phyloP scores from a whole-genome alignment of 2,797 vertebrate species.

The Cetoscarus ocellatus region DNA sequence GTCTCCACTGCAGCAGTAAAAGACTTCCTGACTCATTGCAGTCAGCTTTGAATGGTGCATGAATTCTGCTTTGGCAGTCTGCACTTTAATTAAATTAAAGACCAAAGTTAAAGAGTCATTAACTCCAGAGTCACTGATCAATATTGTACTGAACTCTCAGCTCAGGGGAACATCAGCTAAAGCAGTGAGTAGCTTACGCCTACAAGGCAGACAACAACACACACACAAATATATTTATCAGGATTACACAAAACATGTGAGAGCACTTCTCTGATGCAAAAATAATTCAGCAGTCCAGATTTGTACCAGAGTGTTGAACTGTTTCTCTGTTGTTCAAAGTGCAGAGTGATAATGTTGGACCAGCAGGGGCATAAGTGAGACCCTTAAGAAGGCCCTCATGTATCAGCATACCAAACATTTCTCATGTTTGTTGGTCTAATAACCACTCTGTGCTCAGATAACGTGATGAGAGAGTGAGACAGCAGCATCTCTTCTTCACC shows the following conservation, averaged over 20 bases:
- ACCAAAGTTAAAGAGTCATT: not conserved
- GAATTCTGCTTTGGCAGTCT: not conserved
- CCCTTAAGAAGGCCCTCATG: not conserved
- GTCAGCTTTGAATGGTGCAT: not conserved
- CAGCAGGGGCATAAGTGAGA: conserved; percentile 1
- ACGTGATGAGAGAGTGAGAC: too few species aligned
- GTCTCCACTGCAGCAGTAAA: not conserved
- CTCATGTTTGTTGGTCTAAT: not conserved
- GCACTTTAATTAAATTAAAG: conserved; percentile 11
- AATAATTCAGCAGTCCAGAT: not conserved
- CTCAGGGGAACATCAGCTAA: conserved; percentile 16
- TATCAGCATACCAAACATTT: conserved; percentile 2
- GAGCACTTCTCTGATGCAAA: conserved; percentile 10
- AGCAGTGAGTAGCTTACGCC: conserved; percentile 8
- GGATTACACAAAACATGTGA: not conserved
- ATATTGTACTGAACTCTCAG: conserved; percentile 18
- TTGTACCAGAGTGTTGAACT: not conserved
- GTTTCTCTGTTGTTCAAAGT: not conserved
- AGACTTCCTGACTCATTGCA: not conserved
- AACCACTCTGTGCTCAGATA: not conserved
- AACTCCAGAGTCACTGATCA: conserved; percentile 21
- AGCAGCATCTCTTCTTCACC: too few species aligned
- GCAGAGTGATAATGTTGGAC: not conserved
- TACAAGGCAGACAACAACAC: not conserved
- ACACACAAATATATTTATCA: conserved; percentile 9